Percentiles rank a stretch among this genome's conserved stretches.
Evolutionary conservation across 2,797 vertebrate species (phyloP).

Genomic region (Sylvia borin): DNA sequence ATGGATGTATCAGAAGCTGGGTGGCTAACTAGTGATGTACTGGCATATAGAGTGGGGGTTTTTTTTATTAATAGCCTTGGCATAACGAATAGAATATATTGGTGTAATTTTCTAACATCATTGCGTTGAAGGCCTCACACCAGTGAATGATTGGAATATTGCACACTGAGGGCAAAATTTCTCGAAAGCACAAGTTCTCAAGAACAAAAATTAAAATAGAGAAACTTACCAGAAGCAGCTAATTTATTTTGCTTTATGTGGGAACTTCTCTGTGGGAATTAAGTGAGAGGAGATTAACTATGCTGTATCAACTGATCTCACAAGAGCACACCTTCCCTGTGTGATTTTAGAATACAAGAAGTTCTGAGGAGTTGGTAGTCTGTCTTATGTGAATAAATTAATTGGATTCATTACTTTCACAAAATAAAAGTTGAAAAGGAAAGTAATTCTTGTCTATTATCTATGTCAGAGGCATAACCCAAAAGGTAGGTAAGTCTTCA

Average conservation of each 20-base stretch:
- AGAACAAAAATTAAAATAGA: not conserved
- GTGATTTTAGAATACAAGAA: not conserved
- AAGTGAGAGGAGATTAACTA: not conserved
- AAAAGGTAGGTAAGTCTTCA: not conserved
- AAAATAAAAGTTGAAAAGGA: not conserved
- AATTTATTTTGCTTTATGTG: not conserved
- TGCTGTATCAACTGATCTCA: not conserved
- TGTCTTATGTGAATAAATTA: not conserved
- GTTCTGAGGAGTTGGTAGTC: not conserved
- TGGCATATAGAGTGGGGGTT: accelerated
- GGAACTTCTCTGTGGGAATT: not conserved
- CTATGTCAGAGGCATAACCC: not conserved
- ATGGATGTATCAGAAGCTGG: not conserved
- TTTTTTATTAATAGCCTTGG: not conserved
- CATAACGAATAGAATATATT: not conserved
- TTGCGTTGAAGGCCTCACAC: not conserved
- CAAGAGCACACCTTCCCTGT: not conserved
- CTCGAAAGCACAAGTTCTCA: not conserved
- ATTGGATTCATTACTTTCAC: not conserved
- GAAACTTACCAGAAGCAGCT: not conserved
- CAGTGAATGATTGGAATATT: not conserved
- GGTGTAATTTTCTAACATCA: not conserved
- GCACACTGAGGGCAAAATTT: not conserved
- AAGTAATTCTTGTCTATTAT: not conserved
- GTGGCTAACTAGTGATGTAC: not conserved